These are phyloP conservation scores for Panthera uncia DNA, from an alignment of 2,113 vertebrate species.

Conservation along the genomic window DNA sequence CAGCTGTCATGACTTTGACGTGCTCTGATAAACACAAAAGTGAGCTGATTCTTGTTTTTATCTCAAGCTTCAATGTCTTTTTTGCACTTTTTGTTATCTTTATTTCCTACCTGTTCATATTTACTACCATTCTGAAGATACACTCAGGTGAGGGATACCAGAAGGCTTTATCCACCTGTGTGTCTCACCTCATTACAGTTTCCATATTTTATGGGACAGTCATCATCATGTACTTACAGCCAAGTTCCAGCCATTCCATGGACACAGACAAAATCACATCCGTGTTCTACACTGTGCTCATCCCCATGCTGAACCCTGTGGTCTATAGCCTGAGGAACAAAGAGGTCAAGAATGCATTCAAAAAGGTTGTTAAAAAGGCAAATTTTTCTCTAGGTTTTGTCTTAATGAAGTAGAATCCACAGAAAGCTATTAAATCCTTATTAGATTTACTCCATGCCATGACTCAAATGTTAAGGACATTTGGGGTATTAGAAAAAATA, in stretches of 20 bases:
- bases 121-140: not conserved
- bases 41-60: not conserved
- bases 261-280: slow-evolving; percentile 27
- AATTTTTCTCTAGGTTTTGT: not conserved
- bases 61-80: slow-evolving; percentile 5
- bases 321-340: slow-evolving; percentile 53
- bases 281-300: slow-evolving; percentile 37
- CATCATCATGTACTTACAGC: not conserved
- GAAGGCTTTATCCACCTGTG: slow-evolving; percentile 39
- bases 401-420: not conserved
- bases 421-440: not conserved
- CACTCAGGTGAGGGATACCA: not conserved
- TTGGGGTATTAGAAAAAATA: not conserved
- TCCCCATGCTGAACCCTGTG: slow-evolving; percentile 3
- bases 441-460: not conserved
- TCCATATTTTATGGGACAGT: slow-evolving; percentile 14
- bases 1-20: slow-evolving; percentile 9
- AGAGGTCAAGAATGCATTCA: slow-evolving; percentile 20
- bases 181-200: slow-evolving; percentile 15
- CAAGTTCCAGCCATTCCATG: slow-evolving; percentile 43
- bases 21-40: not conserved
- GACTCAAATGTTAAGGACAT: not conserved
- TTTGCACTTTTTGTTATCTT: not conserved
- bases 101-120: slow-evolving; percentile 26
- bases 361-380: not conserved